Conservation (phyloP, 2,888 invertebrate species). For the Ametastegia equiseti region DNA sequence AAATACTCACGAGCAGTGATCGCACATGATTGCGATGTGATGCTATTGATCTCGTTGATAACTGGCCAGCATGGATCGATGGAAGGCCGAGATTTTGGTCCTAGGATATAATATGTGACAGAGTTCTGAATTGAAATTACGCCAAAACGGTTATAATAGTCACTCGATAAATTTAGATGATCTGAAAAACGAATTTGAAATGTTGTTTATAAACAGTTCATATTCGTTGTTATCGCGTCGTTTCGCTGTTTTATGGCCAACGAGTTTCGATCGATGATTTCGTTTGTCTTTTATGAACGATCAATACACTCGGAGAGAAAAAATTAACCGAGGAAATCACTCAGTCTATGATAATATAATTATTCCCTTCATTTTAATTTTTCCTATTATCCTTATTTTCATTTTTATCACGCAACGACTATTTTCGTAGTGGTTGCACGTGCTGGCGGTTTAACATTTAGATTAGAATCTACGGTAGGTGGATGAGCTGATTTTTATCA, state of each 20-base stretch:
- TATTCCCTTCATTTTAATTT: neutral
- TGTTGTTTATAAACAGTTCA: conserved; percentile 40
- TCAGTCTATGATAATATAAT: neutral
- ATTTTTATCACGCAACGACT: conserved; percentile 38
- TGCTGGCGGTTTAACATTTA: conserved; percentile 52
- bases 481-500: conserved; percentile 51
- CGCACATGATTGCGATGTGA: conserved; percentile 60
- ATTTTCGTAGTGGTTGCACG: conserved; percentile 41
- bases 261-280: neutral
- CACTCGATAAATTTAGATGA: conserved; percentile 9
- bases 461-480: conserved; percentile 47
- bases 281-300: neutral
- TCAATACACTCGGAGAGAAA: no score
- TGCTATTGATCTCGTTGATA: neutral
- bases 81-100: neutral
- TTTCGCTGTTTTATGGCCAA: conserved; percentile 35
- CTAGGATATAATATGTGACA: no score
- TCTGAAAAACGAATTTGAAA: neutral
- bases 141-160: neutral
- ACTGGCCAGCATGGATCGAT: conserved; percentile 16
- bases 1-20: conserved; percentile 66
- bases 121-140: neutral
- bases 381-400: conserved; percentile 4
- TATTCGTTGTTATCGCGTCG: conserved; percentile 38
- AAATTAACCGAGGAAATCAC: neutral